Evolutionary conservation across 2,888 invertebrate species (phyloP).

Genomic region (Achlya flavicornis): DNA sequence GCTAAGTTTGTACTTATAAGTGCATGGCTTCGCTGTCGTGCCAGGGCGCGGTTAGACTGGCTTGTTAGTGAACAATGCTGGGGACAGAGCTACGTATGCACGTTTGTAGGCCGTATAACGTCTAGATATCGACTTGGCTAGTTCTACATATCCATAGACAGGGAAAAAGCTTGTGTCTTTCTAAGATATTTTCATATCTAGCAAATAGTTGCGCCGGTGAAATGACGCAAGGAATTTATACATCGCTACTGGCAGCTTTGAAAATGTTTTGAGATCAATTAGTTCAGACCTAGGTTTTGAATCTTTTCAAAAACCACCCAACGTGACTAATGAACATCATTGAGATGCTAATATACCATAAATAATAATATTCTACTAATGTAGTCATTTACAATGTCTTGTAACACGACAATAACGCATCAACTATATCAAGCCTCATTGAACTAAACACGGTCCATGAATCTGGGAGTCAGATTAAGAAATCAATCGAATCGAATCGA

Average conservation of each 20-base stretch:
- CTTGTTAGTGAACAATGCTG: constrained; percentile 78
- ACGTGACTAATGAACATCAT: constrained; percentile 51
- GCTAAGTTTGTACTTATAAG: constrained; percentile 39
- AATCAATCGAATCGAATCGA: constrained; percentile 57
- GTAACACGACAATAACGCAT: constrained; percentile 75
- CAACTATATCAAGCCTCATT: constrained; percentile 77
- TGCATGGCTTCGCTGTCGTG: constrained; percentile 61
- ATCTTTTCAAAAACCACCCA: constrained; percentile 40
- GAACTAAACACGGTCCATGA: constrained; percentile 70
- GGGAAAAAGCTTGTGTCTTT: constrained; percentile 39
- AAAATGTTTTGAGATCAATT: not conserved
- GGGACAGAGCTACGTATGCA: constrained; percentile 50
- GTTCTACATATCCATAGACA: constrained; percentile 31
- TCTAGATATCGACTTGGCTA: constrained; percentile 49
- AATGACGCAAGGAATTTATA: constrained; percentile 14
- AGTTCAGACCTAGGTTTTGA: not conserved
- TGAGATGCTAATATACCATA: constrained; percentile 62
- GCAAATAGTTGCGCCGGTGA: constrained; percentile 24
- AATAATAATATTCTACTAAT: constrained; percentile 73
- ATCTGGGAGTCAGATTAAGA: constrained; percentile 64
- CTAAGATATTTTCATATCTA: constrained; percentile 42
- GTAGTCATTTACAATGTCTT: constrained; percentile 74
- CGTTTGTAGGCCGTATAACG: constrained; percentile 39
- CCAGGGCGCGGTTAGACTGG: constrained; percentile 68
- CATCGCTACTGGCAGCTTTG: not conserved